Evolutionary conservation across 2,888 invertebrate species (phyloP), one percentile per base, ranked within the genome.

Genomic region (Rutpela maculata): DNA sequence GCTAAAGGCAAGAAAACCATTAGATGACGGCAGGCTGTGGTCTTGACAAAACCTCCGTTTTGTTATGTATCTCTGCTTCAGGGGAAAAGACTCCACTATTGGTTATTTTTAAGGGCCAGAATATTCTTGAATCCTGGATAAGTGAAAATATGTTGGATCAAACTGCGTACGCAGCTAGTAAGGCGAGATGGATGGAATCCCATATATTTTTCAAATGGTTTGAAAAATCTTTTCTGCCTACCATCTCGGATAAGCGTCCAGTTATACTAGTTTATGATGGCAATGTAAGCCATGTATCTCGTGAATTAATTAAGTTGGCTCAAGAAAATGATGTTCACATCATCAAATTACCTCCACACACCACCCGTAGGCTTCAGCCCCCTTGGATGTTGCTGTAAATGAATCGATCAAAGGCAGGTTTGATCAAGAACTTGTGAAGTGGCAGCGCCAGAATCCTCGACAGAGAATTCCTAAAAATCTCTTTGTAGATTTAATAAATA

Each of bases 221-320:
- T 73, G 85, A 55, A 55, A 55, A 4, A n/a, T 55, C 35, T 5
- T 55, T 55, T 55, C 55, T 55, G 35, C 35, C 35, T 35, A 6
- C 35, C 35, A 35, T 35, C 9, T 35, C 35, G 5, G 35, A 6
- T 9, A 35, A 35, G 35, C 55, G 55, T n/a, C 12, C 55, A n/a
- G 55, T 56, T n/a, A 18, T 56, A n/a, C 10, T 56, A 56, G 18
- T 56, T 18, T 56, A 56, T 17, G n/a, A 86, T 80, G 85, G 83
- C 5, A 84, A 86, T 69, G 75, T 77, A 15, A 82, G 85, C 31
- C 86, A 86, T 75, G 77, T 86, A 55, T 75, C 79, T 15, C 70
- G 83, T 60, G 77, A 83, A 69, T 63, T 79, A 50, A 80, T 85
- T 19, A 71, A 81, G 74, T 60, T 82, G 66, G 83, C 83, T 11